Evolutionary conservation across 2,888 invertebrate genomes (phyloP).

Genomic region (Brachyptera risi): DNA sequence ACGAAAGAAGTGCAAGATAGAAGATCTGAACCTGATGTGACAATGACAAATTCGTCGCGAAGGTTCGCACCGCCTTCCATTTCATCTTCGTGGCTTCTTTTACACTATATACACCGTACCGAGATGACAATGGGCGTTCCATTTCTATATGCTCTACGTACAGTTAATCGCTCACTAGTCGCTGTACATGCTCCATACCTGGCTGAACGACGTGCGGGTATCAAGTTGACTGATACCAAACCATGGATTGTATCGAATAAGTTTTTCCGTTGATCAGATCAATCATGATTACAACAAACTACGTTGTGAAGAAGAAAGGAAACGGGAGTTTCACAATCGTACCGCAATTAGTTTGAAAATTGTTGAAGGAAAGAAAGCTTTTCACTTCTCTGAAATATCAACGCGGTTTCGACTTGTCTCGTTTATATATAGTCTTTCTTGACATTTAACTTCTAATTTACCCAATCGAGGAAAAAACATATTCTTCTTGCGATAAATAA

Average conservation of each 20-base stretch:
- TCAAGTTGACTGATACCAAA: neutral
- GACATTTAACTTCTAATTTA: too few relatives aligned
- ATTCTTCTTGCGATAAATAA: too few relatives aligned
- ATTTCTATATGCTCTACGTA: neutral
- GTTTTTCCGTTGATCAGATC: neutral
- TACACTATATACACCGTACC: neutral
- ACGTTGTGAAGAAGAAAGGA: neutral
- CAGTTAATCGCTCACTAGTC: too few relatives aligned
- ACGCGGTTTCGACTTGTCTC: neutral
- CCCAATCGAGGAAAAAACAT: too few relatives aligned
- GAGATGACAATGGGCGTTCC: neutral
- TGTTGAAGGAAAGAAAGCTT: neutral
- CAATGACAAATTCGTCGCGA: slow-evolving; percentile 28
- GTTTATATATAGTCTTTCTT: too few relatives aligned
- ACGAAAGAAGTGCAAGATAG: too few relatives aligned
- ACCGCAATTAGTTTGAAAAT: neutral
- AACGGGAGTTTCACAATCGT: neutral
- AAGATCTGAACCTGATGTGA: slow-evolving; percentile 24
- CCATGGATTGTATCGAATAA: neutral
- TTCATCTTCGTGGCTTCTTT: neutral
- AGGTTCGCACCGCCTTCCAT: neutral
- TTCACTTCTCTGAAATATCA: too few relatives aligned
- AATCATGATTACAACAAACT: neutral
- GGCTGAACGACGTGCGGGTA: too few relatives aligned
- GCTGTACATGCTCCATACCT: too few relatives aligned